phyloP scores from a whole-genome alignment of 2,113 vertebrate genomes.

The Speoplatyrhinus poulsoni region DNA sequence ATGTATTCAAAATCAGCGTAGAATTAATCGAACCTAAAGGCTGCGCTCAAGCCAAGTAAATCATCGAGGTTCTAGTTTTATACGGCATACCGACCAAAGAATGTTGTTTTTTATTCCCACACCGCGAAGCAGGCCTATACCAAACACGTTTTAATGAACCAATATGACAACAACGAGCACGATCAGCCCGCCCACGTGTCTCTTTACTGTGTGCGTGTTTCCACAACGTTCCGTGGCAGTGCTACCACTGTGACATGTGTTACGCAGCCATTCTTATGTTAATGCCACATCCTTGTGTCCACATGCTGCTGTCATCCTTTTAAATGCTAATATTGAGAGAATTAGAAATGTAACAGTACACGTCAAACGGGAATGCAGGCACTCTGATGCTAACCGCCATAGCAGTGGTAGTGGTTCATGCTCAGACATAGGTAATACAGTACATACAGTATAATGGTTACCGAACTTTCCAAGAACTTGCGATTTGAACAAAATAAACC shows the following conservation, averaged over 20 bases:
- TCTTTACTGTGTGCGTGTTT: conserved; percentile 9
- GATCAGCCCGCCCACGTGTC: conserved; percentile 16
- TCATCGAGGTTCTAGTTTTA: conserved; percentile 37
- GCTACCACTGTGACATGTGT: conserved; percentile 4
- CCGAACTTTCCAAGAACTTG: too few species aligned
- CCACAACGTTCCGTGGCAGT: conserved; percentile 13
- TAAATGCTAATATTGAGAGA: conserved; percentile 62
- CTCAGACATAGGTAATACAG: too few species aligned
- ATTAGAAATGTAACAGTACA: conserved; percentile 47
- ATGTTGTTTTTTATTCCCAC: conserved; percentile 49
- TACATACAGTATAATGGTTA: too few species aligned
- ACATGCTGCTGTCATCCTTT: conserved; percentile 47
- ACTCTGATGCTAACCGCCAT: neutral
- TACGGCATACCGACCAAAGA: conserved; percentile 61
- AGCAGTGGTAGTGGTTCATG: too few species aligned
- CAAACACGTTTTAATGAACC: conserved; percentile 36
- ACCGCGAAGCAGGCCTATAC: conserved; percentile 29
- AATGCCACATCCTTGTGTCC: conserved; percentile 33
- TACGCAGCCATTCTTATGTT: conserved; percentile 34
- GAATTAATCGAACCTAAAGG: conserved; percentile 64
- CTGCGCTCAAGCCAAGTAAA: conserved; percentile 63
- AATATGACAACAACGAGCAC: conserved; percentile 24
- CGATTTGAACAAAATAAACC: too few species aligned
- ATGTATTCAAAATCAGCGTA: conserved; percentile 61
- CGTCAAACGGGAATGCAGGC: neutral